Evolutionary conservation across 1,140 invertebrate species (phyloP), one percentile per base, ranked within the genome.

Genomic region (Drosophila subpulchrella): DNA sequence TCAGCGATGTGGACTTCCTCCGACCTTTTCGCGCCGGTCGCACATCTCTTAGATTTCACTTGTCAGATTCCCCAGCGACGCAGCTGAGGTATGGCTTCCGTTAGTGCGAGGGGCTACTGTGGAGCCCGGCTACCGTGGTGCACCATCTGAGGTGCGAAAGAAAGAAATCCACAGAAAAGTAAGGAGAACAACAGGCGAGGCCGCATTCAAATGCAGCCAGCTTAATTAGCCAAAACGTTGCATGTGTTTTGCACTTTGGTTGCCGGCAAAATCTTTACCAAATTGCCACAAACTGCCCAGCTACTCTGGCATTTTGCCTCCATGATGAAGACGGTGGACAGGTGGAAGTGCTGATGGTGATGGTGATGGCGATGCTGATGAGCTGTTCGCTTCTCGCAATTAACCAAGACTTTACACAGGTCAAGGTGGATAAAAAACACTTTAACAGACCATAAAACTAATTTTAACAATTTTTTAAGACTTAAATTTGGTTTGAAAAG

Each of bases 1-100:
- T 86, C 83, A 88, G 84, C 60, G 63, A 72, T 76, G 66, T 50
- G 83, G 54, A 80, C 67, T 84, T 84, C 83, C 82, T 78, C 55
- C 51, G 51, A 75, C 27, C 56, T n/a, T 57, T 56, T 74, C 58
- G 4, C 46, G 54, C 75, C 67, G 58, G 51, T 70, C 63, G 79
- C 75, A 77, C 83, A 88, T 88, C 83, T 81, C 75, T 57, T 73
- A 89, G 85, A 89, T 89, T 79, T 73, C 70, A 90, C 60, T 71
- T 89, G 85, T 89, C 85, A 89, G 85, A 89, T 89, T 85, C 84
- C 34, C 59, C 30, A 50, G 61, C 85, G 53, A 63, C 83, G 56
- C 50, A 65, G 71, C 86, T 89, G 81, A 89, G 78, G 85, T 85
- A 89, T 89, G 85, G 85, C 85, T 89, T 89, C 85, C 85, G 85